Percentiles rank a stretch among this genome's conserved stretches.
phyloP scores from a whole-genome alignment of 2,113 vertebrate genomes.

The Ascaphus truei region DNA sequence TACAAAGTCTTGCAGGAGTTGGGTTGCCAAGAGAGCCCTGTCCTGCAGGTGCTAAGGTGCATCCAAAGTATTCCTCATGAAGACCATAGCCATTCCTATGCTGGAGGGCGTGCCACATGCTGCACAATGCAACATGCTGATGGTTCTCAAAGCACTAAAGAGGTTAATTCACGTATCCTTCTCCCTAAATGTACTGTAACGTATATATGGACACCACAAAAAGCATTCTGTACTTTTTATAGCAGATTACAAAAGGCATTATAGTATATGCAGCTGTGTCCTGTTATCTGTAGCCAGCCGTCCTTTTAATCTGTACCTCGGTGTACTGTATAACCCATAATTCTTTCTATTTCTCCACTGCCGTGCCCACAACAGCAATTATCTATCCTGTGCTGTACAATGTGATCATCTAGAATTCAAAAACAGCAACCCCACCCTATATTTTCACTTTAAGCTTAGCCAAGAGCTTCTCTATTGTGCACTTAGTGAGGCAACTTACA shows the following conservation, averaged over 20 bases:
- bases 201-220: neutral
- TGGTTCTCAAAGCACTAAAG: neutral
- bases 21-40: too few relatives aligned
- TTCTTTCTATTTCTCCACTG: slow-evolving; percentile 20
- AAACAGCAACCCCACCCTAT: slow-evolving; percentile 18
- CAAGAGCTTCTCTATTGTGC: neutral
- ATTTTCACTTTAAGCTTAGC: slow-evolving; percentile 5
- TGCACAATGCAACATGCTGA: neutral
- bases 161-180: neutral
- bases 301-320: slow-evolving; percentile 20
- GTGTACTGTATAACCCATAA: slow-evolving; percentile 19
- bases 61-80: too few relatives aligned
- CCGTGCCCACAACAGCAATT: slow-evolving; percentile 28
- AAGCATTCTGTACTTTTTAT: slow-evolving; percentile 1
- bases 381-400: slow-evolving; percentile 9
- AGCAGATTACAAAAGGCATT: slow-evolving; percentile 1
- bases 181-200: neutral
- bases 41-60: too few relatives aligned
- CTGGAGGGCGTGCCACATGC: too few relatives aligned
- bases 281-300: slow-evolving; percentile 11
- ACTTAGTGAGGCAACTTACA: neutral
- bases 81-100: too few relatives aligned
- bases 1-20: too few relatives aligned
- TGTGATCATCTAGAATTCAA: neutral
- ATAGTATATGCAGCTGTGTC: slow-evolving; percentile 13